Evolutionary conservation across 2,888 invertebrate species (phyloP), one percentile per base, ranked within the genome.

Genomic region (Tipula confusa): DNA sequence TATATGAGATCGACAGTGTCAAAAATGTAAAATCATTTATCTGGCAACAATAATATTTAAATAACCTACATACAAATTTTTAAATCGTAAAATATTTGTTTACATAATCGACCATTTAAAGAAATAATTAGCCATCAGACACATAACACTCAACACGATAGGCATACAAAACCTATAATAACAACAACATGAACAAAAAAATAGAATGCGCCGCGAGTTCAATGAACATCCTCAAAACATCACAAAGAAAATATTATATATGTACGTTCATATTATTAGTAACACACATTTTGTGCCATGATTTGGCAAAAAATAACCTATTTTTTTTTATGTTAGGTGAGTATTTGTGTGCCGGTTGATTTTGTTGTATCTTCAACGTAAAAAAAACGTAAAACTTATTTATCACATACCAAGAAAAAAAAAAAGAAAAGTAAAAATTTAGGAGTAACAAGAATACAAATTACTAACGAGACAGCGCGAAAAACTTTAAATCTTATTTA

Each of bases 271-370:
- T 18, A 38, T 5, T 48, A n/a, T n/a, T n/a, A n/a, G 24, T 64
- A 64, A 64, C 64, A 64, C 64, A 64, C 64, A 64, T 64, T n/a
- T 64, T 64, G 64, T 64, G 64, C 18, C 64, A 64, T 64, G 64
- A 64, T 64, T 64, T 64, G 64, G 64, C 64, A 64, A 64, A 64
- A 64, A 64, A 64, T 24, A 64, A 64, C 18, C 64, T 24, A 64
- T 64, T 24, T 64, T 64, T 64, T 64, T n/a, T n/a, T n/a, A n/a
- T n/a, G n/a, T n/a, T n/a, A n/a, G n/a, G n/a, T n/a, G n/a, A n/a
- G n/a, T n/a, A n/a, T n/a, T 18, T 64, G n/a, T 38, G 43, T 43
- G 43, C n/a, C 2, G 43, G 2, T 43, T 43, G n/a, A n/a, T n/a
- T 43, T 43, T n/a, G 43, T 43, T 64, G 64, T 24, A 64, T 64